phyloP scores from a whole-genome alignment of 2,113 vertebrate genomes.

The Chloropsis cyanopogon region DNA sequence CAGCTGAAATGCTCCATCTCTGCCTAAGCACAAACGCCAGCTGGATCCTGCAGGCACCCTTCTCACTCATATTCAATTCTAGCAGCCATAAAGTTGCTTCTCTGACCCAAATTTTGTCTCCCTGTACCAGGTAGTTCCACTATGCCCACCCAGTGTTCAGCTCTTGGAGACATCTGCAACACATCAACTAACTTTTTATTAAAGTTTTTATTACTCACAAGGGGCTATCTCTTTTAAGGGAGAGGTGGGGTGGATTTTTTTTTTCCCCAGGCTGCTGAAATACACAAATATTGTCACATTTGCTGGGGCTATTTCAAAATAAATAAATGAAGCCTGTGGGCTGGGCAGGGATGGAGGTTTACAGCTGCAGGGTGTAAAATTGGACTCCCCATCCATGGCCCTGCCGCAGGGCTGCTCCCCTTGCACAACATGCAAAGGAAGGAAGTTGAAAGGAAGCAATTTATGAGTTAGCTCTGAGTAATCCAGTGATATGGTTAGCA shows the following conservation, averaged over 20 bases:
- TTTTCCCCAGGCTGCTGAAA: background rate
- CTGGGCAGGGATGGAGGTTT: background rate
- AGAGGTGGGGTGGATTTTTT: background rate
- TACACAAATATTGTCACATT: slow-evolving; percentile 5
- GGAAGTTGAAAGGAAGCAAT: slow-evolving; percentile 70
- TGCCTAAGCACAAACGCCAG: background rate
- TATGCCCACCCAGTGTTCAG: background rate
- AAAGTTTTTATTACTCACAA: background rate
- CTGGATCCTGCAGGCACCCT: background rate
- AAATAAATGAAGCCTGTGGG: background rate
- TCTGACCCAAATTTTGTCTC: background rate
- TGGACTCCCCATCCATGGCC: background rate
- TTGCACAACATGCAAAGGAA: slow-evolving; percentile 60
- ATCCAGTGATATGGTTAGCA: slow-evolving; percentile 39
- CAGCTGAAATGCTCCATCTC: background rate
- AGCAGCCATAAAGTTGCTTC: background rate
- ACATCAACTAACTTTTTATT: background rate
- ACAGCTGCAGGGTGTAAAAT: slow-evolving; percentile 47
- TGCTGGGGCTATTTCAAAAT: background rate
- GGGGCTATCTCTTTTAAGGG: background rate
- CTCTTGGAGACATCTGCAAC: background rate
- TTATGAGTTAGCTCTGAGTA: slow-evolving; percentile 60
- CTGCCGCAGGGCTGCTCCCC: background rate
- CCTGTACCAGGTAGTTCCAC: background rate
- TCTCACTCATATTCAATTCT: background rate